phyloP scores from a whole-genome alignment of 1,140 invertebrate species.

The Micrasema minimum region DNA sequence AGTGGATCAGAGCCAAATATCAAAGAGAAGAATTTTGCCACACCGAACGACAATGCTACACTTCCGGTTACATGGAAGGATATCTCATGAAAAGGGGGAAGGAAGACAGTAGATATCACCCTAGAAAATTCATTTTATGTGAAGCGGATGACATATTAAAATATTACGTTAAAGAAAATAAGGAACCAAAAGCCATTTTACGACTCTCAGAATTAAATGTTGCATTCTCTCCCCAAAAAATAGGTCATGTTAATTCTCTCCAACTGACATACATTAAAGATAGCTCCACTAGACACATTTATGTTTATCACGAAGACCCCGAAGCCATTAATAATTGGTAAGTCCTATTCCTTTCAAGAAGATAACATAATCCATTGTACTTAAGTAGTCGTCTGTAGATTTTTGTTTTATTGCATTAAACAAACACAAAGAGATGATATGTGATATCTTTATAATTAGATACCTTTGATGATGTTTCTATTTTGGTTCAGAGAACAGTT shows the following conservation, averaged over 20 bases:
- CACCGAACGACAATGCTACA: slow-evolving; percentile 80
- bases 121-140: slow-evolving; percentile 84
- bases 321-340: slow-evolving; percentile 88
- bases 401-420: too few relatives aligned
- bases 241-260: slow-evolving; percentile 81
- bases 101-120: slow-evolving; percentile 84
- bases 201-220: slow-evolving; percentile 86
- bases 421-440: too few relatives aligned
- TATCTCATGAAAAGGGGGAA: slow-evolving; percentile 90
- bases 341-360: slow-evolving; percentile 16
- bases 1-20: slow-evolving; percentile 93
- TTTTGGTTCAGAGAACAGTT: too few relatives aligned
- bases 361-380: too few relatives aligned
- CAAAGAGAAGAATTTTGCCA: slow-evolving; percentile 88
- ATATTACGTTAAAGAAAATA: slow-evolving; percentile 88
- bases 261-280: slow-evolving; percentile 88
- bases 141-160: slow-evolving; percentile 83
- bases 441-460: too few relatives aligned
- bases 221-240: slow-evolving; percentile 86
- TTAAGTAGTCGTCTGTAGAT: too few relatives aligned
- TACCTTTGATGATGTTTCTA: too few relatives aligned
- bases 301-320: slow-evolving; percentile 86
- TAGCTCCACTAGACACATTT: slow-evolving; percentile 85
- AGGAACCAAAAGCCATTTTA: slow-evolving; percentile 85
- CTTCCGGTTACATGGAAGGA: slow-evolving; percentile 83